Percentiles rank a stretch among this genome's conserved stretches.
Conservation (phyloP, 2,888 invertebrate genomes). For the Argyra leucocephala region DNA sequence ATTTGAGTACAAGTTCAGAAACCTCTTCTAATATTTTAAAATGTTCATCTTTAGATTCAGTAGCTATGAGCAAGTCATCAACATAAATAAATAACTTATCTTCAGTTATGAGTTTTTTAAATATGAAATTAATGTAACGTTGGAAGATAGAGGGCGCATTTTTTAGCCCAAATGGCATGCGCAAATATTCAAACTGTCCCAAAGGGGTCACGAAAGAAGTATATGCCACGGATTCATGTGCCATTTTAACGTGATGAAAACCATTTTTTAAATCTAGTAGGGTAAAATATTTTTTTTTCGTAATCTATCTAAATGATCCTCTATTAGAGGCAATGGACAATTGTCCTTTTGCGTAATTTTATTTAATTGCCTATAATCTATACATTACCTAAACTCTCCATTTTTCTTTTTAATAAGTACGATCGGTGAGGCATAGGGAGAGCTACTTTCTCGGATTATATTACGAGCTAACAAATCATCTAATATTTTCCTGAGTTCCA, state of each 20-base stretch:
- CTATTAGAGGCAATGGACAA: constrained; percentile 20
- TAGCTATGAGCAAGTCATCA: constrained; percentile 14
- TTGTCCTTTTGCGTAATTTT: constrained; percentile 20
- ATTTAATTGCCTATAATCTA: constrained; percentile 18
- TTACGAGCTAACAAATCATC: too few species aligned
- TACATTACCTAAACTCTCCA: background rate
- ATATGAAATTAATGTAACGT: constrained; percentile 16
- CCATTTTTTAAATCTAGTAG: constrained; percentile 24
- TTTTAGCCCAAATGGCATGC: constrained; percentile 23
- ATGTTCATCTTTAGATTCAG: constrained; percentile 23
- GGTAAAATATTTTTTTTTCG: constrained; percentile 23
- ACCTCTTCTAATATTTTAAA: constrained; percentile 14
- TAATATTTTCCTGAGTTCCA: too few species aligned
- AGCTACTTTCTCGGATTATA: too few species aligned
- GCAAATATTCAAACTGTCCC: constrained; percentile 24
- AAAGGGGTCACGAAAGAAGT: constrained; percentile 26
- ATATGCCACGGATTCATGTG: constrained; percentile 23
- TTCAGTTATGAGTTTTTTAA: background rate
- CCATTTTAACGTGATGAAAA: constrained; percentile 24
- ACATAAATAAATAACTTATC: constrained; percentile 9
- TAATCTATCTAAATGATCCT: constrained; percentile 21
- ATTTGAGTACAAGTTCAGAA: background rate
- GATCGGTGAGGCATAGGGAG: too few species aligned
- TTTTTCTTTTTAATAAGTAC: too few species aligned
- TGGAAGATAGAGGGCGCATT: constrained; percentile 23